A percentile compares a stretch with the other conserved stretches of the same genome.
Evolutionary conservation across 1,140 invertebrate species (phyloP).

Genomic region (Neuroterus valhalla): DNA sequence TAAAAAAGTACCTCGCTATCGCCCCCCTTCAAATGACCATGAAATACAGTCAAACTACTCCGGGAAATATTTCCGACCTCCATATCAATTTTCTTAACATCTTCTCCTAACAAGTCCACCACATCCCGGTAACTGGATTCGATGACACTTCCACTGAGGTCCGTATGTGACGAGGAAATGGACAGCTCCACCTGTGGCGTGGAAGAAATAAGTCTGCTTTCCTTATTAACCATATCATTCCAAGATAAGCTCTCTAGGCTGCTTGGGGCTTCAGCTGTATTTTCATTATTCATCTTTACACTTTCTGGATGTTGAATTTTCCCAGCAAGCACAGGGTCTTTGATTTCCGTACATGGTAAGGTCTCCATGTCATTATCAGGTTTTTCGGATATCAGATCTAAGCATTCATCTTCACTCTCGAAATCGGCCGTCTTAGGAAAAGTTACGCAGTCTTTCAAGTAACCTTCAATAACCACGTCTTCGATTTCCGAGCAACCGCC

Average conservation of each 20-base stretch:
- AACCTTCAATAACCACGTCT: not conserved
- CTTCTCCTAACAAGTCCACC: not conserved
- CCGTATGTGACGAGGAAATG: not conserved
- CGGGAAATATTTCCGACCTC: not conserved
- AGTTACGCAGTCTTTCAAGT: not conserved
- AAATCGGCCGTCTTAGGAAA: not conserved
- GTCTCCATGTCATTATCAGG: no score
- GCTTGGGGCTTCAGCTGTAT: not conserved
- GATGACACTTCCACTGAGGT: not conserved
- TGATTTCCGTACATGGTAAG: no score
- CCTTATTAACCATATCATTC: not conserved
- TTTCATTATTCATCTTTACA: not conserved
- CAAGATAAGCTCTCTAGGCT: constrained; percentile 1
- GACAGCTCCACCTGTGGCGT: constrained; percentile 33
- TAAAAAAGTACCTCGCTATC: constrained; percentile 26
- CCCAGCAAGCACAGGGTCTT: not conserved
- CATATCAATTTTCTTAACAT: not conserved
- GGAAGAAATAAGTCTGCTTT: constrained; percentile 13
- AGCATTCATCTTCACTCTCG: no score
- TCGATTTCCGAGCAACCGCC: not conserved
- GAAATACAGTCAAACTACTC: not conserved
- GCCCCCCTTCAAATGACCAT: not conserved
- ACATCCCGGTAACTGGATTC: not conserved
- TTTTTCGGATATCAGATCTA: no score
- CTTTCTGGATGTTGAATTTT: not conserved